Percentiles rank a stretch among this genome's conserved stretches.
phyloP scores from a whole-genome alignment of 1,140 invertebrate species.

The Phenacoccus solenopsis region DNA sequence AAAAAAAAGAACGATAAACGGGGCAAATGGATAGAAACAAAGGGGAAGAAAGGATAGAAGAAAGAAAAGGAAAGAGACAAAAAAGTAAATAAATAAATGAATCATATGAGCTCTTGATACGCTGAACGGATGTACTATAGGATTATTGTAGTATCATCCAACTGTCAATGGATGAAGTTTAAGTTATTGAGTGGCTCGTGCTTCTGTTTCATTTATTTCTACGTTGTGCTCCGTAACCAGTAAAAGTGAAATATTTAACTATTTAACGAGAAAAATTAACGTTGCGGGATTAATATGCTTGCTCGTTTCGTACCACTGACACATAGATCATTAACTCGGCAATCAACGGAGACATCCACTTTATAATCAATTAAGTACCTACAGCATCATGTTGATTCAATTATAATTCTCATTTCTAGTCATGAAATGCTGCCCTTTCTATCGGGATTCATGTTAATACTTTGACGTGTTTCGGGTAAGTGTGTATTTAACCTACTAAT shows the following conservation, averaged over 20 bases:
- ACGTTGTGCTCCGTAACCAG: neutral
- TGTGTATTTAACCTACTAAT: no score
- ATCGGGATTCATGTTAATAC: neutral
- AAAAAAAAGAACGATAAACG: neutral
- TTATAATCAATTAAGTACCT: neutral
- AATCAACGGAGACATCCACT: neutral
- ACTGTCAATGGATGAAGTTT: neutral
- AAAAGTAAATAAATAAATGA: slow-evolving; percentile 4
- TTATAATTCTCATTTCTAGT: neutral
- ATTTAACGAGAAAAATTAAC: neutral
- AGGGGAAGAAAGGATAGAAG: neutral
- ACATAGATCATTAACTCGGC: neutral
- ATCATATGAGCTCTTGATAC: neutral
- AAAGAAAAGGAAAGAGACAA: neutral
- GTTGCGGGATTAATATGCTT: neutral
- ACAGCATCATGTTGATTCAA: neutral
- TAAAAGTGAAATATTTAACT: neutral
- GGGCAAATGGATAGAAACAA: no score
- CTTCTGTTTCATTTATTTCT: neutral
- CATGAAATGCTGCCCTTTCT: neutral
- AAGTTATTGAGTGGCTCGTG: neutral
- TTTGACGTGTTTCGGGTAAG: neutral
- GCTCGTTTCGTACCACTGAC: neutral
- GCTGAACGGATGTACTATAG: neutral
- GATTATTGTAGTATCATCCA: neutral